Evolutionary conservation across 2,888 invertebrate species (phyloP).

Genomic region (Ischnura elegans): DNA sequence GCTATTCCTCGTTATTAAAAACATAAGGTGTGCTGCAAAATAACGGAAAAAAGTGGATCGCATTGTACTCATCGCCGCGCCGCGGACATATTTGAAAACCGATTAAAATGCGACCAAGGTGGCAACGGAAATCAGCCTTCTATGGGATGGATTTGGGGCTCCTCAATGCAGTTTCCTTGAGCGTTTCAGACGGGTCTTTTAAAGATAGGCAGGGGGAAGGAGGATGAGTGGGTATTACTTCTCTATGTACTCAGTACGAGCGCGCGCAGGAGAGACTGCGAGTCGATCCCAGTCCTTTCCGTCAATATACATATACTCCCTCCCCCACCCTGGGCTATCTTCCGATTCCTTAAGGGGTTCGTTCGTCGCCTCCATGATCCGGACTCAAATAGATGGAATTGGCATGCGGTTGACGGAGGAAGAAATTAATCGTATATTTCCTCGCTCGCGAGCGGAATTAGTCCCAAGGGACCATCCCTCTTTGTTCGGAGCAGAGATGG

Average conservation of each 20-base stretch:
- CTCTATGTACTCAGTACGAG: too few species aligned
- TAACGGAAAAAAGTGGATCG: too few species aligned
- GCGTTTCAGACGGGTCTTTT: too few species aligned
- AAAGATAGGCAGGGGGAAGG: not conserved
- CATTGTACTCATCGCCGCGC: too few species aligned
- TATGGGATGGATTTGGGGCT: too few species aligned
- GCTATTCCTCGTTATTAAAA: too few species aligned
- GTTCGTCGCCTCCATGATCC: not conserved
- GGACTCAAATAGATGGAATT: slow-evolving; percentile 28
- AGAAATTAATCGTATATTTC: slow-evolving; percentile 40
- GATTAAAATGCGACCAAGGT: too few species aligned
- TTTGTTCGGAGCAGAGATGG: not conserved
- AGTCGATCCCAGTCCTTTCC: not conserved
- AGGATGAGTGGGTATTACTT: slow-evolving; percentile 32
- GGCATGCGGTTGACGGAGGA: slow-evolving; percentile 40
- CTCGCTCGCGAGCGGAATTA: slow-evolving; percentile 29
- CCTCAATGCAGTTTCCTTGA: too few species aligned
- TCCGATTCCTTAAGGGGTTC: not conserved
- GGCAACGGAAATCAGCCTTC: too few species aligned
- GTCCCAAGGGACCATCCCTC: not conserved
- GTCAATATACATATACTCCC: not conserved
- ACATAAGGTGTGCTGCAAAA: too few species aligned
- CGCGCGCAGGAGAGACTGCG: not conserved
- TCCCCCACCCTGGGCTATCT: not conserved
- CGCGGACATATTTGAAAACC: too few species aligned